These are phyloP conservation scores for Araneus ventricosus DNA, from an alignment of 1,140 invertebrate species.

Conservation along the genomic window DNA sequence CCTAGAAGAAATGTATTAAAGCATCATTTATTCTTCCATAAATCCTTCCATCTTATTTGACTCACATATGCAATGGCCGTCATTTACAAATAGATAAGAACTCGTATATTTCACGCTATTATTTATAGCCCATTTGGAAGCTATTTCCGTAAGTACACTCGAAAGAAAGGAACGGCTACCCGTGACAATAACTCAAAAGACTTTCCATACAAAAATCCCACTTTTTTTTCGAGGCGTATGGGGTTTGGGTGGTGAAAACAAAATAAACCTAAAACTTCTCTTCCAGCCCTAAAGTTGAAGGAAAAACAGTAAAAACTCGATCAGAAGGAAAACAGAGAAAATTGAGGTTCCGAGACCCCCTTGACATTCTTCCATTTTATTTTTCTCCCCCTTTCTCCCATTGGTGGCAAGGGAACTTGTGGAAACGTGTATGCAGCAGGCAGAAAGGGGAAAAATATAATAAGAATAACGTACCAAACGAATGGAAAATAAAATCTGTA, in stretches of 20 bases:
- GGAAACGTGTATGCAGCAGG: neutral
- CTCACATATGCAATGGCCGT: neutral
- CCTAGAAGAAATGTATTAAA: no score
- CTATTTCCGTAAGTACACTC: neutral
- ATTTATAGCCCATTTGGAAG: neutral
- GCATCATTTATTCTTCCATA: no score
- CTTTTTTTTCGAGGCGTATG: neutral
- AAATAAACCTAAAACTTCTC: conserved; percentile 8
- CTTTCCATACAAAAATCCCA: neutral
- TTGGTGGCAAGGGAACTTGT: neutral
- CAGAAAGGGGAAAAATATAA: conserved; percentile 12
- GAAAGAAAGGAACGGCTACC: neutral
- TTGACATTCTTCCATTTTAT: conserved; percentile 8
- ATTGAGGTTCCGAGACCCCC: conserved; percentile 60
- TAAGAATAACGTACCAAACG: conserved; percentile 40
- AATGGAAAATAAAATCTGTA: conserved; percentile 52
- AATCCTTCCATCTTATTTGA: neutral
- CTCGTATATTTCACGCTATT: neutral
- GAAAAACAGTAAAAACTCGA: conserved; percentile 44
- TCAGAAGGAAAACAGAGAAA: conserved; percentile 45
- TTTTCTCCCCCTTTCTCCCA: neutral
- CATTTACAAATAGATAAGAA: neutral
- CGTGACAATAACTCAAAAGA: neutral
- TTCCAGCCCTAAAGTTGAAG: neutral
- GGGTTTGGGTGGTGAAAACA: neutral